Evolutionary conservation across 2,113 vertebrate species (phyloP), one percentile per base, ranked within the genome.

Genomic region (Trichechus manatus): DNA sequence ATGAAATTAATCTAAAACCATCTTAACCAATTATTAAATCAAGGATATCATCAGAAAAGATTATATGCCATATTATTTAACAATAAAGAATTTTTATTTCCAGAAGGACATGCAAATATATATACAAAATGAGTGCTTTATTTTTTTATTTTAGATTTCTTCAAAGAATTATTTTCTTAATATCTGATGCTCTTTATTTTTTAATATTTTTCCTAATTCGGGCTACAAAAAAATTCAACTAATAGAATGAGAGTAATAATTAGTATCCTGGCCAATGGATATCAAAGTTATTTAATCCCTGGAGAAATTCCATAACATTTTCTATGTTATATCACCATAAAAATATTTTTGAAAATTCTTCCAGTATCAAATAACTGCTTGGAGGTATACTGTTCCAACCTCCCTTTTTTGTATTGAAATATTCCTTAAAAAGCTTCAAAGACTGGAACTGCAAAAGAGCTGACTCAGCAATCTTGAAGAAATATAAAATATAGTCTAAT

Each of bases 41-140:
- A 82, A 68, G 25, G 68, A 78, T 64, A 80, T 15, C 85, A 84
- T 63, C 59, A 77, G 27, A 85, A 86, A 33, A 93, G 20, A 83
- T 63, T 84, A 79, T 39, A 90, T 77, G 33, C 1, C 9, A 85
- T 59, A 82, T 66, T 79, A 92, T 84, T 89, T 74, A 66, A 89
- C 78, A 95, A 92, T 59, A 33, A 86, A 81, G 47, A 80, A 59
- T 86, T 78, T 82, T 94, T 82, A 56, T 86, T 92, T 83, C 68
- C 77, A 44, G 23, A 95, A 87, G 50, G 68, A 82, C 27, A 89
- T 56, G 25, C 53, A 82, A 68, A 91, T 33, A 89, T 78, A 94
- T 29, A 64, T 64, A 91, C 27, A 85, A 94, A 93, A 82, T 53
- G 11, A 87, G 47, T 36, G 11, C 19, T 79, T 93, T 83, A 47